Evolutionary conservation across 1,140 invertebrate species (phyloP).

Genomic region (Chrysopa pallens): DNA sequence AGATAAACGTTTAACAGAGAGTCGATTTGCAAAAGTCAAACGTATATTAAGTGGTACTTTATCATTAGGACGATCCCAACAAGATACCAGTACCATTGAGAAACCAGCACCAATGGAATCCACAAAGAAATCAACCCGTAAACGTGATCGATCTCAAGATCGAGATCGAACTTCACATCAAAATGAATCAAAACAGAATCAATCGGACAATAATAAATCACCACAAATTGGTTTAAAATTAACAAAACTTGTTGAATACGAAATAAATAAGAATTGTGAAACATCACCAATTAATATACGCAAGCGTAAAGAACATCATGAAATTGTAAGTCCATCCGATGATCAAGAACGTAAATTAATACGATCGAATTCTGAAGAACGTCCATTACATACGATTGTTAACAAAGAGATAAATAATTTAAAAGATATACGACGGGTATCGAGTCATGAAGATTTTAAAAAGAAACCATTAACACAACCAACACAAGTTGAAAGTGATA

Average conservation of each 20-base stretch:
- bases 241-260: slow-evolving; percentile 19
- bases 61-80: background rate
- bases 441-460: slow-evolving; percentile 44
- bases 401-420: slow-evolving; percentile 7
- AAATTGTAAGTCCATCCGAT: slow-evolving; percentile 34
- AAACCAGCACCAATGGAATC: slow-evolving; percentile 11
- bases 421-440: slow-evolving; percentile 35
- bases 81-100: background rate
- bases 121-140: slow-evolving; percentile 21
- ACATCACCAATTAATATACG: slow-evolving; percentile 29
- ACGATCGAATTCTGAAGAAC: slow-evolving; percentile 54
- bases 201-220: slow-evolving; percentile 17
- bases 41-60: slow-evolving; percentile 6
- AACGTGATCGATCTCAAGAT: slow-evolving; percentile 11
- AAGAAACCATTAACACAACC: slow-evolving; percentile 22
- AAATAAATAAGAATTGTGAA: slow-evolving; percentile 16
- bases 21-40: slow-evolving; percentile 10
- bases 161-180: slow-evolving; percentile 10
- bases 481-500: no score
- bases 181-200: slow-evolving; percentile 1
- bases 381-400: slow-evolving; percentile 16
- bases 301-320: slow-evolving; percentile 61
- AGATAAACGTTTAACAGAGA: slow-evolving; percentile 1
- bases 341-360: slow-evolving; percentile 57
- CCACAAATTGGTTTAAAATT: slow-evolving; percentile 21